A percentile compares a stretch with the other conserved stretches of the same genome.
phyloP scores from a whole-genome alignment of 2,888 invertebrate genomes.

The Apamea epomidion region DNA sequence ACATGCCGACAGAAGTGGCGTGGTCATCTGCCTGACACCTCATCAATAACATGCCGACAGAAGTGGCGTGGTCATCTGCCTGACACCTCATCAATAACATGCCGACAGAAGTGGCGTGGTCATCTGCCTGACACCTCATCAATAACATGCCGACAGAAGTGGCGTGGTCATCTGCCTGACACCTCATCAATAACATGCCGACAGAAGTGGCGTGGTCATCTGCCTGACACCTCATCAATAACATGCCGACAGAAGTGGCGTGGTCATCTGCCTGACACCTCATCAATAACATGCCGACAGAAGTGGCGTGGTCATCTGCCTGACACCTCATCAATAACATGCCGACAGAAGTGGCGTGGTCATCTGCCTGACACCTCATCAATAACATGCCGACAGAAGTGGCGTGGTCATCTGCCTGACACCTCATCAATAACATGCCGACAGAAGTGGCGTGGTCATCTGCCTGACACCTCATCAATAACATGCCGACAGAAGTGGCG shows the following conservation, averaged over 20 bases:
- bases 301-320: conserved; percentile 27
- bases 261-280: conserved; percentile 18
- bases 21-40: conserved; percentile 18
- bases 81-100: conserved; percentile 40
- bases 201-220: conserved; percentile 27
- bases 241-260: conserved; percentile 23
- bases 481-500: conserved; percentile 23
- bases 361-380: conserved; percentile 29
- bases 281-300: conserved; percentile 44
- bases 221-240: conserved; percentile 43
- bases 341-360: conserved; percentile 28
- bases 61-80: conserved; percentile 27
- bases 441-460: conserved; percentile 27
- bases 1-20: conserved; percentile 23
- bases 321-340: conserved; percentile 40
- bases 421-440: conserved; percentile 39
- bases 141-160: conserved; percentile 37
- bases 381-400: conserved; percentile 37
- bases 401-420: conserved; percentile 26
- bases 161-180: conserved; percentile 26
- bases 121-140: conserved; percentile 29
- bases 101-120: conserved; percentile 28
- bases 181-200: conserved; percentile 39
- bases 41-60: conserved; percentile 44
- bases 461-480: conserved; percentile 43